A percentile compares a stretch with the other conserved stretches of the same genome.
Evolutionary conservation across 2,113 vertebrate species (phyloP).

Genomic region (Alexandromys fortis): DNA sequence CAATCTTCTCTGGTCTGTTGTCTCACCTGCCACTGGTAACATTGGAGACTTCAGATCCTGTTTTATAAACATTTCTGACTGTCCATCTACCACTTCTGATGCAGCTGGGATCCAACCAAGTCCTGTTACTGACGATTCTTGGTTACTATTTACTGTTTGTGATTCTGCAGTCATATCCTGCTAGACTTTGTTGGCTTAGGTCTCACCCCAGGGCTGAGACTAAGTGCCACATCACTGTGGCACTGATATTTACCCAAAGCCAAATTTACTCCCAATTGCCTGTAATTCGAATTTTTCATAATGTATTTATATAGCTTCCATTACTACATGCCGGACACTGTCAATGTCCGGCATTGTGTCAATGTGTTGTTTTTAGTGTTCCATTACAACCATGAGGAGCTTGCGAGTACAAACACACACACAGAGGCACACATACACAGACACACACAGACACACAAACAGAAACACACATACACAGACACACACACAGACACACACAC

Average conservation of each 20-base stretch:
- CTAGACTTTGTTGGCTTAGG: background rate
- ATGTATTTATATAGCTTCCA: background rate
- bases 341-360: background rate
- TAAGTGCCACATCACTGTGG: background rate
- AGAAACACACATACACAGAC: rapidly evolving
- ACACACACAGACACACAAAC: background rate
- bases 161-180: too few species aligned
- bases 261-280: background rate
- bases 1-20: background rate
- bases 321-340: background rate
- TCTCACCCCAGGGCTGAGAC: background rate
- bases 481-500: background rate
- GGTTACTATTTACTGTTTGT: background rate
- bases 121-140: background rate
- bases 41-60: background rate
- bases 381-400: background rate
- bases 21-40: background rate
- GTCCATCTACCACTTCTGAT: background rate
- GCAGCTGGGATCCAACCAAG: background rate
- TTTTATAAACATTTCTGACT: background rate
- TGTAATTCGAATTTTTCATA: background rate
- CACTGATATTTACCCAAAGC: background rate
- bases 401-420: rapidly evolving
- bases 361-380: background rate
- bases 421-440: too few species aligned